A percentile compares a stretch with the other conserved stretches of the same genome.
Evolutionary conservation across 2,797 vertebrate species (phyloP).

Genomic region (Apogon hyalosoma): DNA sequence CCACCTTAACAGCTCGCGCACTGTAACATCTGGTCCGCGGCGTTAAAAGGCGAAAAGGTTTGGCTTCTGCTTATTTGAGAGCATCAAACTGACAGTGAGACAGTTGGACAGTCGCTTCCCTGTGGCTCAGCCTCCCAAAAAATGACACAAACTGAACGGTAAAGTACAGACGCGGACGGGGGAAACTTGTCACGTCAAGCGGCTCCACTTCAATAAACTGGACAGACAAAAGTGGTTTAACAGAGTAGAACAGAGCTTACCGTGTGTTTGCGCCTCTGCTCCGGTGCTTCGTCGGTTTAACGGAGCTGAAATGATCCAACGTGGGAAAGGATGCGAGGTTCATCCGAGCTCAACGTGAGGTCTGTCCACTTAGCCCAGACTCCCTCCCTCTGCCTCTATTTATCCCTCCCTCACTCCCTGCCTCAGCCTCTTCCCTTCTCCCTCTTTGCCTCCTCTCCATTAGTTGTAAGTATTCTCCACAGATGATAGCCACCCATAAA

Average conservation of each 20-base stretch:
- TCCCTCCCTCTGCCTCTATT: conserved; percentile 31
- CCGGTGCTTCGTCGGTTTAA: conserved; percentile 20
- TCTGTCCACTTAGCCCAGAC: conserved; percentile 68
- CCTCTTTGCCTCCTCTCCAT: conserved; percentile 30
- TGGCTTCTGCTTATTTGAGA: not conserved
- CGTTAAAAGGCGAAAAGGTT: not conserved
- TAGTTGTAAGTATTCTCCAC: conserved; percentile 37
- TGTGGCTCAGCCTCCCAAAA: no score
- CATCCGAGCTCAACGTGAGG: conserved; percentile 64
- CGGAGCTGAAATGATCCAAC: conserved; percentile 63
- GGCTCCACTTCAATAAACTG: conserved; percentile 15
- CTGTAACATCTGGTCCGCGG: conserved; percentile 4
- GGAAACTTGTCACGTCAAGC: conserved; percentile 43
- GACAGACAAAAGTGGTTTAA: conserved; percentile 13
- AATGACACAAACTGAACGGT: no score
- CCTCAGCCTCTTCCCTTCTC: conserved; percentile 14
- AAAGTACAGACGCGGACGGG: no score
- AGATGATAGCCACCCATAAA: conserved; percentile 41
- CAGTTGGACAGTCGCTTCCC: conserved; percentile 15
- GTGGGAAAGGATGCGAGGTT: conserved; percentile 68
- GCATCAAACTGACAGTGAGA: conserved; percentile 27
- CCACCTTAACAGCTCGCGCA: conserved; percentile 16
- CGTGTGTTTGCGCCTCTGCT: conserved; percentile 36
- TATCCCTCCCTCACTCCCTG: conserved; percentile 12
- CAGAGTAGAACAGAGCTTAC: conserved; percentile 47